These are phyloP conservation scores for Siphlonurus alternatus DNA, from an alignment of 2,888 invertebrate species.

Conservation along the genomic window DNA sequence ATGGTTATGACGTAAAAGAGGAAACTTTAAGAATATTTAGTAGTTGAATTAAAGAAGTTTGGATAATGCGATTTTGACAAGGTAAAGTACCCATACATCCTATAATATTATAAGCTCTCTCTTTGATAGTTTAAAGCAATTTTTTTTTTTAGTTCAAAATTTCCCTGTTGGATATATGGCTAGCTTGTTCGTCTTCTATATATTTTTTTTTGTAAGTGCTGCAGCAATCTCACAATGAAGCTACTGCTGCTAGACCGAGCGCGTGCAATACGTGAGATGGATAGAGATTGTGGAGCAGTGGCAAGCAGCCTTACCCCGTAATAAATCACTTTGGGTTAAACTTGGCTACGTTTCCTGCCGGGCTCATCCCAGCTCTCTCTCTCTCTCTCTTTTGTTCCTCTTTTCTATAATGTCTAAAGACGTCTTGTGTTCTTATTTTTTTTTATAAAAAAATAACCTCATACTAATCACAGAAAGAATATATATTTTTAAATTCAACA, in stretches of 20 bases:
- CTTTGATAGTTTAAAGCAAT: too few species aligned
- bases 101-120: not conserved
- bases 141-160: not conserved
- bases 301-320: not conserved
- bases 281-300: not conserved
- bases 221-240: not conserved
- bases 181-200: too few species aligned
- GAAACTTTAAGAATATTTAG: not conserved
- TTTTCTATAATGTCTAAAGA: too few species aligned
- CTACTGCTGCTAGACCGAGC: not conserved
- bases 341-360: not conserved
- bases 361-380: not conserved
- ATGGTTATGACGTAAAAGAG: not conserved
- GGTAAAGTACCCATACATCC: not conserved
- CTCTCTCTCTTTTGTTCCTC: not conserved
- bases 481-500: too few species aligned
- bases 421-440: too few species aligned
- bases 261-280: not conserved
- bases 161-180: not conserved
- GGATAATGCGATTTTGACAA: not conserved
- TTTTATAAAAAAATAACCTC: too few species aligned
- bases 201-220: not conserved
- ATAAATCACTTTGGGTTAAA: conserved; percentile 1
- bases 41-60: too few species aligned
- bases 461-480: too few species aligned